Evolutionary conservation across 1,140 invertebrate genomes (phyloP).

Genomic region (Cherax destructor): DNA sequence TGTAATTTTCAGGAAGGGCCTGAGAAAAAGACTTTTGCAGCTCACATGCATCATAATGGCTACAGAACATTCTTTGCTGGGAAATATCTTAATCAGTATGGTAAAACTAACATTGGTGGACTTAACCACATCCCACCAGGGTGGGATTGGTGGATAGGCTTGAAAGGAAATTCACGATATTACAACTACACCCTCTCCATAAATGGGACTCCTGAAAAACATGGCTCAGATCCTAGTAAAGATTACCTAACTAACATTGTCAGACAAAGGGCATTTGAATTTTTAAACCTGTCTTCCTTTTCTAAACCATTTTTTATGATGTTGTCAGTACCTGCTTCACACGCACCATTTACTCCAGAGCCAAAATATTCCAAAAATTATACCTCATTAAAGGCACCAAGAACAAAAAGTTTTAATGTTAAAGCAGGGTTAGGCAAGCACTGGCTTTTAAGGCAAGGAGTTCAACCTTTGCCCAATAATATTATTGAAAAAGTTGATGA

Average conservation of each 20-base stretch:
- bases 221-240: slow-evolving; percentile 78
- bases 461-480: slow-evolving; percentile 79
- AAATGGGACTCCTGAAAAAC: slow-evolving; percentile 82
- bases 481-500: slow-evolving; percentile 81
- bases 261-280: slow-evolving; percentile 81
- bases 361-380: slow-evolving; percentile 82
- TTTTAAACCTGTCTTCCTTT: slow-evolving; percentile 76
- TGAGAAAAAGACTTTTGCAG: slow-evolving; percentile 83
- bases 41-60: slow-evolving; percentile 80
- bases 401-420: slow-evolving; percentile 85
- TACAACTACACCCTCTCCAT: slow-evolving; percentile 92
- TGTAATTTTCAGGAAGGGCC: slow-evolving; percentile 73
- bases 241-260: slow-evolving; percentile 92
- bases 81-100: slow-evolving; percentile 91
- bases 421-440: slow-evolving; percentile 82
- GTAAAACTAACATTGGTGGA: slow-evolving; percentile 79
- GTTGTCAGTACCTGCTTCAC: slow-evolving; percentile 87
- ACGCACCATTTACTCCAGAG: slow-evolving; percentile 89
- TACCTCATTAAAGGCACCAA: slow-evolving; percentile 79
- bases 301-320: slow-evolving; percentile 87
- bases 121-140: slow-evolving; percentile 84
- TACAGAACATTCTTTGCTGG: slow-evolving; percentile 90
- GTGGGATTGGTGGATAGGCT: slow-evolving; percentile 87
- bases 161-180: slow-evolving; percentile 90
- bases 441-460: slow-evolving; percentile 85